Evolutionary conservation across 2,113 vertebrate genomes (phyloP), one percentile per base, ranked within the genome.

Genomic region (Budorcas taxicolor): DNA sequence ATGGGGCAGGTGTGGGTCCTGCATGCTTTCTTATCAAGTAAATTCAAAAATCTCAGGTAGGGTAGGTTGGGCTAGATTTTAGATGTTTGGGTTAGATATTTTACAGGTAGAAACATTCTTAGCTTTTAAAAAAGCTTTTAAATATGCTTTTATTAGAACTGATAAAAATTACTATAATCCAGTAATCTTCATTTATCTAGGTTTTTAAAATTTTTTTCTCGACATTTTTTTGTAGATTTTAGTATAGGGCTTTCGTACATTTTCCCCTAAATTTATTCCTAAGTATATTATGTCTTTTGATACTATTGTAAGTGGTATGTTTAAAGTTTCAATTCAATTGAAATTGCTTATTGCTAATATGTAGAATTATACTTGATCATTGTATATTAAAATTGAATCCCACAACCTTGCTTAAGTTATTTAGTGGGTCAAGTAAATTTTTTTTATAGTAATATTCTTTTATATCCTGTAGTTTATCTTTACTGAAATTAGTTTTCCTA

Each of bases 71-170:
- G 2, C 71, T 87, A 36, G 9, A 47, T 71, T 94, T 91, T 90
- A 94, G 55, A 14, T 84, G n/a, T 40, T 87, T 95, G 60, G 36
- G 10, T 74, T 85, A 60, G 17, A n/a, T 92, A 80, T 83, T 87
- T 97, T 16, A 82, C 96, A 86, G n/a, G 58, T 93, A 94, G 85
- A 94, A 95, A 85, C 19, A 64, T 90, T 94, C 47, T 94, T 10
- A 89, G 33, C 6, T 57, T 80, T 97, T 92, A 27, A 58, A 58
- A 58, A 58, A 58, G 25, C 57, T 58, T 58, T 58, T 58, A 58
- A 58, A 58, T 25, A 50, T 33, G 45, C 14, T 74, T 52, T 67
- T 55, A 29, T 16, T 64, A 62, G 95, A 83, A 83, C 50, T 83
- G 21, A 55, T 55, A 15, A 36, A 82, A 83, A 55, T 83, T 53